These are phyloP conservation scores for Platycnemis pennipes DNA, from an alignment of 2,888 invertebrate genomes.

Conservation along the genomic window DNA sequence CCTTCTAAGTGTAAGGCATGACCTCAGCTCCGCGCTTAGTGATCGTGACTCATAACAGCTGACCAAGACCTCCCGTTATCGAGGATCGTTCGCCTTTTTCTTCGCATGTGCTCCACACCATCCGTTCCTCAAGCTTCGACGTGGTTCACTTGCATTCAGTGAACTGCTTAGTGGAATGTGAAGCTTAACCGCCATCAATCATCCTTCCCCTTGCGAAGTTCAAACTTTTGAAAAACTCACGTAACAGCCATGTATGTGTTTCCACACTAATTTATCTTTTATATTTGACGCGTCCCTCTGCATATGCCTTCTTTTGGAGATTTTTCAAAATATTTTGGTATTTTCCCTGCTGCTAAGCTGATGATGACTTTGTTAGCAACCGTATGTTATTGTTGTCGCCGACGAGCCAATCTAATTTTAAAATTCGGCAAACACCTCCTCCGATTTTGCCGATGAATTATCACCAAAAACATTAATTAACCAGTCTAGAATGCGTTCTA, in stretches of 20 bases:
- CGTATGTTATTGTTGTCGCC: too few species aligned
- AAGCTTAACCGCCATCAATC: neutral
- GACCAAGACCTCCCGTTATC: constrained; percentile 7
- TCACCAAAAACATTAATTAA: too few species aligned
- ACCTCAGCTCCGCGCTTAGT: neutral
- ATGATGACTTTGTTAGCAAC: too few species aligned
- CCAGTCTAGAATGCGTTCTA: too few species aligned
- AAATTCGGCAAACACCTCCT: too few species aligned
- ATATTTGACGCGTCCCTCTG: too few species aligned
- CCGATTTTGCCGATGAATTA: too few species aligned
- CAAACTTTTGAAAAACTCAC: neutral
- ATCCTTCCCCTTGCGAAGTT: neutral
- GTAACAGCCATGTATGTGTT: neutral
- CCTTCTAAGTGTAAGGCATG: neutral
- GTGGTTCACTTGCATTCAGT: neutral
- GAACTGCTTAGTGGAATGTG: neutral
- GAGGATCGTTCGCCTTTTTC: neutral
- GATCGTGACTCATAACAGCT: neutral
- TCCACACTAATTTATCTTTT: too few species aligned
- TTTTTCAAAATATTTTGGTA: too few species aligned
- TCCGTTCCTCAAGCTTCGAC: neutral
- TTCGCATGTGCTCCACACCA: neutral
- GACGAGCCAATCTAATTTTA: too few species aligned
- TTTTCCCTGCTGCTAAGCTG: too few species aligned
- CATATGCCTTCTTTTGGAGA: too few species aligned